phyloP scores from a whole-genome alignment of 1,140 invertebrate genomes.

The Ectropis grisescens region DNA sequence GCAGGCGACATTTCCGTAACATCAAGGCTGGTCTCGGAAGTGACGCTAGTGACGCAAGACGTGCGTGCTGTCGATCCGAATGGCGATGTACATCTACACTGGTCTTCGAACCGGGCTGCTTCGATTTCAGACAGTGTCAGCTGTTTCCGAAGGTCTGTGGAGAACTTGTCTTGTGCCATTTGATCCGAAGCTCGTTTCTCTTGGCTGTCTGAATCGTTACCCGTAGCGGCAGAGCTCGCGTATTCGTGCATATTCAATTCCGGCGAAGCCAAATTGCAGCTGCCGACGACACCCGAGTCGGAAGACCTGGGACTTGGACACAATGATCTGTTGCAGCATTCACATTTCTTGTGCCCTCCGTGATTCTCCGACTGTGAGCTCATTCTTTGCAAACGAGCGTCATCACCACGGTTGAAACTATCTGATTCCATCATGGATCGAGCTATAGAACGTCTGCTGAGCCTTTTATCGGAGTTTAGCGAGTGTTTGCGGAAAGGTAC shows the following conservation, averaged over 20 bases:
- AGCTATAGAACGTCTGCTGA: constrained; percentile 53
- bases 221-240: constrained; percentile 19
- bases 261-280: constrained; percentile 78
- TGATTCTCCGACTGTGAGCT: constrained; percentile 51
- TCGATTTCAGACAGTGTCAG: constrained; percentile 73
- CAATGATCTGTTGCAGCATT: constrained; percentile 72
- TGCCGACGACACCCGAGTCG: constrained; percentile 87
- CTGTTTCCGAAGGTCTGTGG: constrained; percentile 35
- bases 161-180: constrained; percentile 27
- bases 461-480: constrained; percentile 62
- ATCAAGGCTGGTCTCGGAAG: constrained; percentile 66
- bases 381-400: constrained; percentile 39
- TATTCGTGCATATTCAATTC: constrained; percentile 67
- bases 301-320: constrained; percentile 79
- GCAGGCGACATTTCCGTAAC: constrained; percentile 61
- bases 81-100: constrained; percentile 80
- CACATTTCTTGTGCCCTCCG: constrained; percentile 60
- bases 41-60: constrained; percentile 69
- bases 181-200: constrained; percentile 36
- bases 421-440: constrained; percentile 57
- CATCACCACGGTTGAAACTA: constrained; percentile 31
- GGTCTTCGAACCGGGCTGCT: constrained; percentile 76
- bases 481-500: constrained; percentile 63
- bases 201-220: constrained; percentile 43
- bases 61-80: constrained; percentile 79